Conservation (phyloP, 30 jellyfish, hydroid and myxozoan species). For the Hydractinia symbiolongicarpus region DNA sequence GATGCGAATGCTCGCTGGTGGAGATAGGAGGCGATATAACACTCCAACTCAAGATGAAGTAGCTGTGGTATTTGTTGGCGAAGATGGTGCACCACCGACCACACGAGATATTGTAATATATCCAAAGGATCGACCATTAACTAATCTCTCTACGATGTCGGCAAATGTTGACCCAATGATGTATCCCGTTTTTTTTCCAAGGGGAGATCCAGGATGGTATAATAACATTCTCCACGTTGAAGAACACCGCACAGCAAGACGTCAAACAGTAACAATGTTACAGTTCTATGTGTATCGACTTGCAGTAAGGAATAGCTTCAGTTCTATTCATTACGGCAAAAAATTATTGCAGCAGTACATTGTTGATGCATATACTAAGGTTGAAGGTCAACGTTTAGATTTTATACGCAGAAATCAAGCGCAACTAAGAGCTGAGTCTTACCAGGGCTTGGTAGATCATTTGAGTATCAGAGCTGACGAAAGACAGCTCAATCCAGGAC, state of each 20-base stretch:
- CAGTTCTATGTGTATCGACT: too few species aligned
- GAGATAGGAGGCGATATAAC: conserved; percentile 8
- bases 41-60: conserved; percentile 39
- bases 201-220: too few species aligned
- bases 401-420: too few species aligned
- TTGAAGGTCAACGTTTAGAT: too few species aligned
- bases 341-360: too few species aligned
- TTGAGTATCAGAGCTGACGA: not conserved
- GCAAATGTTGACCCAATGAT: too few species aligned
- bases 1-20: conserved; percentile 14
- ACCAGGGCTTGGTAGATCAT: conserved; percentile 21
- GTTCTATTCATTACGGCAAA: conserved; percentile 2
- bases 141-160: too few species aligned
- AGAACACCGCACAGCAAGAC: conserved; percentile 12
- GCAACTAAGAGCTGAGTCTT: not conserved
- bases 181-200: too few species aligned
- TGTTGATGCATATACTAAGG: too few species aligned
- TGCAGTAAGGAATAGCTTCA: conserved; percentile 5
- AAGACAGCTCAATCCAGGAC: too few species aligned
- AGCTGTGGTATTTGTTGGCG: conserved; percentile 61
- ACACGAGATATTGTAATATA: conserved; percentile 49
- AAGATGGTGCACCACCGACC: not conserved
- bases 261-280: not conserved
- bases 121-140: conserved; percentile 16
- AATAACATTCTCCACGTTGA: conserved; percentile 6